Percentiles rank a stretch among this genome's conserved stretches.
Evolutionary conservation across 2,113 vertebrate species (phyloP).

Genomic region (Fulmarus glacialis): DNA sequence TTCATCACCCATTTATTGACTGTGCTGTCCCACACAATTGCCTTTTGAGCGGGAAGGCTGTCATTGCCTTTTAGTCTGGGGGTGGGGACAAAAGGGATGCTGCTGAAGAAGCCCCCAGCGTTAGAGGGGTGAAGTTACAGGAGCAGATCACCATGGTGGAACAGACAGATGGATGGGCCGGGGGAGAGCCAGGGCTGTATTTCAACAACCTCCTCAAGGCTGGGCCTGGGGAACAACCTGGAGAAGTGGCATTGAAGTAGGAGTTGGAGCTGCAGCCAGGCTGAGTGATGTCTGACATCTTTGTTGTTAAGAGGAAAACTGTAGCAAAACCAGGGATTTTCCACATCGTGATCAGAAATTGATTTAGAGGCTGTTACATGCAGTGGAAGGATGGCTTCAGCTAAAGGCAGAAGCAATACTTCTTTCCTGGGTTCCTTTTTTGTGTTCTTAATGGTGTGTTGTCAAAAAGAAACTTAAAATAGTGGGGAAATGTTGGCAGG

Average conservation of each 20-base stretch:
- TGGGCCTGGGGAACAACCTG: background rate
- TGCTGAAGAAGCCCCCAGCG: background rate
- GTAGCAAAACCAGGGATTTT: background rate
- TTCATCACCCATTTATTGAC: rapidly evolving
- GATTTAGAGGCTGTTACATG: background rate
- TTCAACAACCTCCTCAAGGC: rapidly evolving
- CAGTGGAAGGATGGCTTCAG: background rate
- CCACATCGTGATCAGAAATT: background rate
- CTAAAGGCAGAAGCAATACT: background rate
- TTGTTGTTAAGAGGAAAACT: background rate
- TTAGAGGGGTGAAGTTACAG: background rate
- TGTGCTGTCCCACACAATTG: rapidly evolving
- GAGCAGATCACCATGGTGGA: background rate
- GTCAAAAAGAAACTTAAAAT: background rate
- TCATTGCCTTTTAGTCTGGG: background rate
- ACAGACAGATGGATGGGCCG: background rate
- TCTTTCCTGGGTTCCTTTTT: background rate
- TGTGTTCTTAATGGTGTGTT: background rate
- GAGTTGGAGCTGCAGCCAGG: background rate
- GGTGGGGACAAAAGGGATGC: background rate
- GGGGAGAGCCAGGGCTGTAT: background rate
- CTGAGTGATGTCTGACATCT: background rate
- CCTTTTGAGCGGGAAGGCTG: background rate
- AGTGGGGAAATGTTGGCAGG: background rate
- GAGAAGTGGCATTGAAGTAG: background rate